Conservation (phyloP, 2,888 invertebrate species). For the Operophtera brumata region DNA sequence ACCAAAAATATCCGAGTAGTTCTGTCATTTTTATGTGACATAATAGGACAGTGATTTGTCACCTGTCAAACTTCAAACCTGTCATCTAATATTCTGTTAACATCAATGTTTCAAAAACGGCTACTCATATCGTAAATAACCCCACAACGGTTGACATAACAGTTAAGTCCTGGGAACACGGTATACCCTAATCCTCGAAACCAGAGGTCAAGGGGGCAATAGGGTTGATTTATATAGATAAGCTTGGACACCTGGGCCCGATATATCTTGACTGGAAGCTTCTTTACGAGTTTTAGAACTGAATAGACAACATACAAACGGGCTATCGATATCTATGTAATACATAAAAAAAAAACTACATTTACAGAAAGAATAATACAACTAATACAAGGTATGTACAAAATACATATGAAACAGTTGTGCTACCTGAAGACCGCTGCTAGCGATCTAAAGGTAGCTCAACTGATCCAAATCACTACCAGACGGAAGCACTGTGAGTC, state of each 20-base stretch:
- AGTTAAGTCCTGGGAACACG: conserved; percentile 46
- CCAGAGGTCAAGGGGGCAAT: conserved; percentile 48
- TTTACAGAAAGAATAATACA: too few relatives aligned
- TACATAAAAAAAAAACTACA: too few relatives aligned
- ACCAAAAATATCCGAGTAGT: too few relatives aligned
- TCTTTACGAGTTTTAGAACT: conserved; percentile 4
- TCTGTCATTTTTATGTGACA: neutral
- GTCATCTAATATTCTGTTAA: conserved; percentile 16
- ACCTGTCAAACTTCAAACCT: conserved; percentile 18
- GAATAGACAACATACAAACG: too few relatives aligned
- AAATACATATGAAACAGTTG: too few relatives aligned
- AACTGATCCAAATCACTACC: too few relatives aligned
- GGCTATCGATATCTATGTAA: too few relatives aligned
- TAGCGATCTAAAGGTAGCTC: too few relatives aligned
- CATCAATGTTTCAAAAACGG: conserved; percentile 13
- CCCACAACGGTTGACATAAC: conserved; percentile 20
- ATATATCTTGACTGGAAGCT: conserved; percentile 3
- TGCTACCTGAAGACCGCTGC: too few relatives aligned
- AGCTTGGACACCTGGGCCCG: conserved; percentile 42
- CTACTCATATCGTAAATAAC: conserved; percentile 16
- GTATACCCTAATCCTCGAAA: conserved; percentile 45
- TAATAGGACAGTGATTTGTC: too few relatives aligned
- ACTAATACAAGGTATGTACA: too few relatives aligned
- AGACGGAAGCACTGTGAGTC: too few relatives aligned
- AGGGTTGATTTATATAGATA: conserved; percentile 48